These are phyloP conservation scores for Myodes glareolus DNA, from an alignment of 2,113 vertebrate species.

Conservation along the genomic window DNA sequence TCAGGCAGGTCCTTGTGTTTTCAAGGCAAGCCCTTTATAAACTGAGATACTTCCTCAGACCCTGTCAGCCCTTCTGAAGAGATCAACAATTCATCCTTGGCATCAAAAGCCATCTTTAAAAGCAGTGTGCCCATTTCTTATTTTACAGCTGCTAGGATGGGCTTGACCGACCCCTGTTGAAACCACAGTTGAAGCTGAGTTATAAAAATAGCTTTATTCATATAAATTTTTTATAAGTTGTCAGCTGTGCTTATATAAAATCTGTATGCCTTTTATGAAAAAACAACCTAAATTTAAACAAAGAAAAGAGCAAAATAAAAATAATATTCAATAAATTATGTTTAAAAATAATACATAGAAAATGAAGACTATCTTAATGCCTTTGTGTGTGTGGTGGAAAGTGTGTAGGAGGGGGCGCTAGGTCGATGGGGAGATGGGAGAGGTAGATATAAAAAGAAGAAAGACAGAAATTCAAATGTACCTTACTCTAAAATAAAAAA, in stretches of 20 bases:
- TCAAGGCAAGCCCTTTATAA: background rate
- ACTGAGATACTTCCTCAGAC: background rate
- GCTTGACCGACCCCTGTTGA: background rate
- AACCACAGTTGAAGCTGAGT: slow-evolving; percentile 18
- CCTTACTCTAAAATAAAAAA: slow-evolving; percentile 54
- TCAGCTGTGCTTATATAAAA: slow-evolving; percentile 30
- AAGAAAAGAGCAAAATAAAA: slow-evolving; percentile 45
- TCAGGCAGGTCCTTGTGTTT: background rate
- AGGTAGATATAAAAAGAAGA: background rate
- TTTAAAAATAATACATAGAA: slow-evolving; percentile 11
- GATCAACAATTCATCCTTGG: background rate
- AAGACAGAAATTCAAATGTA: slow-evolving; percentile 24
- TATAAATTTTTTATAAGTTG: slow-evolving; percentile 38
- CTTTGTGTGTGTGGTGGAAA: background rate
- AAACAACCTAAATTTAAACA: slow-evolving; percentile 52
- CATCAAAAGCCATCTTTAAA: background rate
- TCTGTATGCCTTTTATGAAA: slow-evolving; percentile 21
- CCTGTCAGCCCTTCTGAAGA: background rate
- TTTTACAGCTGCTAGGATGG: slow-evolving; percentile 12
- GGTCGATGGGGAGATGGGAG: background rate
- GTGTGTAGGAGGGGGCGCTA: background rate
- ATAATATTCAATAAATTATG: slow-evolving; percentile 44
- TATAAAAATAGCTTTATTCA: slow-evolving; percentile 39
- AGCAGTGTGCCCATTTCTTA: background rate
- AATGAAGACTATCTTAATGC: slow-evolving; percentile 11